Percentiles rank a stretch among this genome's conserved stretches.
phyloP scores from a whole-genome alignment of 2,113 vertebrate species.

The Phalacrocorax pelagicus region DNA sequence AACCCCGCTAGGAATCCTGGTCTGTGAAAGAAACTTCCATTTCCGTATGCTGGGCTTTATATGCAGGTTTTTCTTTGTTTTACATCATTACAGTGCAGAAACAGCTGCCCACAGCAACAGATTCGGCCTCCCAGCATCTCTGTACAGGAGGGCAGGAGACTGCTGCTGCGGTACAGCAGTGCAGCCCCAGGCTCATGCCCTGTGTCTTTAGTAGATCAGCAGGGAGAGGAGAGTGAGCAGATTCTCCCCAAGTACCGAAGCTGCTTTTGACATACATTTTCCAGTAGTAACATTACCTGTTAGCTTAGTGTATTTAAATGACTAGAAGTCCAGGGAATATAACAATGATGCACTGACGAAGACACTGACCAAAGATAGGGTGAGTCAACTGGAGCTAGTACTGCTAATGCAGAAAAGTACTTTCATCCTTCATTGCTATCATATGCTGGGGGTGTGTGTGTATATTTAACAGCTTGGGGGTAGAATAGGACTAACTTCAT shows the following conservation, averaged over 20 bases:
- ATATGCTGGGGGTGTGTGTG: not conserved
- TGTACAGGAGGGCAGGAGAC: not conserved
- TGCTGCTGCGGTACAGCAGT: not conserved
- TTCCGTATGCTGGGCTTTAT: not conserved
- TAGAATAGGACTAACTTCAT: not conserved
- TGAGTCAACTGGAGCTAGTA: not conserved
- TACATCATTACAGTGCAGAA: not conserved
- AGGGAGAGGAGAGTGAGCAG: not conserved
- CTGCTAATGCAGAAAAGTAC: not conserved
- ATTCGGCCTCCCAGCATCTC: not conserved
- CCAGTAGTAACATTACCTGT: not conserved
- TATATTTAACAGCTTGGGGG: not conserved
- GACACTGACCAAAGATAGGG: not conserved
- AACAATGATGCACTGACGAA: not conserved
- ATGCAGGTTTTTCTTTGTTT: not conserved
- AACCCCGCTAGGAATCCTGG: fast-evolving
- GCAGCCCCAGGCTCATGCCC: not conserved
- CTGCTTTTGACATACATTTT: not conserved
- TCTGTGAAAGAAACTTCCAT: not conserved
- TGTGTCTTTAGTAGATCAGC: not conserved
- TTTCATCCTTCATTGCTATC: not conserved
- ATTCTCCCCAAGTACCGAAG: not conserved
- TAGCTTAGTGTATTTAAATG: not conserved
- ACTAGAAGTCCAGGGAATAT: not conserved
- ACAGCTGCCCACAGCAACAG: not conserved